Evolutionary conservation across 2,888 invertebrate species (phyloP), one percentile per base, ranked within the genome.

Genomic region (Myopa tessellatipennis): DNA sequence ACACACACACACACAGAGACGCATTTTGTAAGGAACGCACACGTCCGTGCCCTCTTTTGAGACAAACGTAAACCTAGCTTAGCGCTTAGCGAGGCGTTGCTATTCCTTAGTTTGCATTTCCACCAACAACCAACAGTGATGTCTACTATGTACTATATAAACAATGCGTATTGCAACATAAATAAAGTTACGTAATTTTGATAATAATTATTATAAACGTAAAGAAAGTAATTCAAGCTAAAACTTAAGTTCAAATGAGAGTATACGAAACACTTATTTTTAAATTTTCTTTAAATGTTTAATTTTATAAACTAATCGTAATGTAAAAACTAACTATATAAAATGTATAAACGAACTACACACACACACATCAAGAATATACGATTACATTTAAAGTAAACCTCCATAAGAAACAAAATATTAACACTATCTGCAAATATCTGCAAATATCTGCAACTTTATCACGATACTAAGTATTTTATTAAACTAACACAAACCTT

Each of bases 191-290:
- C 86, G 85, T 85, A 86, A 85, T 83, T 83, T 77, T 75, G 72
- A 61, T 71, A 79, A 74, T 73, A 75, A 77, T 58, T 77, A 74
- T 71, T 70, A 45, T 75, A 78, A 73, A 26, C 26, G 50, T 50
- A 74, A 74, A 67, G 69, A 79, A 80, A 82, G 2, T 65, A 71
- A 78, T 61, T 73, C 40, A 45, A 77, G 74, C 45, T 55, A 86
- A 85, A 89, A 88, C 88, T 87, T 89, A 85, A 89, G 89, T 89
- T 89, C 89, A 89, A 89, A 89, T 89, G 85, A 87, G 88, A 87
- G 89, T 89, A 89, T 89, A 89, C 89, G 89, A 89, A 86, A 83
- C 84, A 82, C 79, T 80, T 74, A 82, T 81, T 83, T 80, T 82
- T 81, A 84, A 83, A 74, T 81, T 81, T 80, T 76, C 77, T 82